Conservation (phyloP, 2,797 vertebrate genomes). For the Cyclura pinguis region DNA sequence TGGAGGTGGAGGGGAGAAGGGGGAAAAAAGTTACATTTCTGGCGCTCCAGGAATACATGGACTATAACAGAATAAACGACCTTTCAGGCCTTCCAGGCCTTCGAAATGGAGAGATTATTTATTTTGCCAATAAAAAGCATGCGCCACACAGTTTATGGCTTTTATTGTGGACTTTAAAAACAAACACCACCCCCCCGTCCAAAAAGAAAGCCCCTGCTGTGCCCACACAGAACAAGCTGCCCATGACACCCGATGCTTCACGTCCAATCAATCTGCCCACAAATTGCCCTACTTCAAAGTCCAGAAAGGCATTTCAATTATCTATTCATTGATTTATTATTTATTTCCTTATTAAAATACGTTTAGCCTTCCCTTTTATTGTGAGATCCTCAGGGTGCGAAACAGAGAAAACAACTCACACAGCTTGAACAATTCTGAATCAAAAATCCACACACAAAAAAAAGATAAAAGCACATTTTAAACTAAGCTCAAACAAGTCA, state of each 20-base stretch:
- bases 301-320: conserved; percentile 48
- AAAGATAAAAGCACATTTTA: too few relatives aligned
- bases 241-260: neutral
- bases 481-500: too few relatives aligned
- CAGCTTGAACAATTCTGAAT: too few relatives aligned
- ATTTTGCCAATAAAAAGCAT: neutral
- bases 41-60: neutral
- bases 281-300: neutral
- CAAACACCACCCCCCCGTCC: neutral
- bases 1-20: neutral
- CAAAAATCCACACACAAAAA: too few relatives aligned
- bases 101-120: conserved; percentile 36
- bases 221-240: neutral
- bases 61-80: neutral
- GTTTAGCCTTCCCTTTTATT: too few relatives aligned
- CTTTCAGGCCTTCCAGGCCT: neutral
- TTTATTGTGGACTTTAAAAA: neutral
- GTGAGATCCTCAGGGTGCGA: too few relatives aligned
- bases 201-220: neutral
- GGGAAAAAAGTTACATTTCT: neutral
- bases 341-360: too few relatives aligned
- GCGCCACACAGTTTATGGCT: neutral
- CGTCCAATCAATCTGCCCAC: neutral
- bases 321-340: too few relatives aligned
- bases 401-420: too few relatives aligned